Base-by-base conservation (phyloP, 1,140 invertebrate genomes). In the Drosophila willistoni region DNA sequence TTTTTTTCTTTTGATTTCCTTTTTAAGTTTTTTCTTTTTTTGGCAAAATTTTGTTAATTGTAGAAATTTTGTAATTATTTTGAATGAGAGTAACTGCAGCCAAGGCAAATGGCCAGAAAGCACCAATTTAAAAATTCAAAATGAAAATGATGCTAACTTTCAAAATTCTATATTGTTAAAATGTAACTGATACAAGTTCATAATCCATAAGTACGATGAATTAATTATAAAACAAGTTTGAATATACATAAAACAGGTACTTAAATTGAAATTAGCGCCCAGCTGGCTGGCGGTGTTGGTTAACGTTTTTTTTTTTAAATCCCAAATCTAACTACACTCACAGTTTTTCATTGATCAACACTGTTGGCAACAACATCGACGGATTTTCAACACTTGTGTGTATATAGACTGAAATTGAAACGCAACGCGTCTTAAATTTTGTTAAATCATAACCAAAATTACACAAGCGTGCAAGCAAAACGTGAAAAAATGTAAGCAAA, bases 401-500 rank as follows among this genome's bases (percentile, higher is more conserved):
- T 51, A 17, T 51, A 51, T 51, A 2, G 19, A 51, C 44, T 51
- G 44, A 51, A 51, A 51, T 22, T 19, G n/a, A 51, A 51, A 51
- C 44, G 44, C 44, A 51, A 51, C 44, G 44, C 19, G 19, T 51
- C 44, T 51, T 10, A 51, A 51, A 22, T 22, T 51, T 51, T 51
- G 44, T 51, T 51, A 51, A 51, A 51, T 51, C 7, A 51, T 19
- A 51, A 51, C 44, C 17, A 69, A 79, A 73, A 67, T 51, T 69
- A 75, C 75, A 74, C 44, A 71, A 89, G 83, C 76, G 83, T 86
- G 76, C 63, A 73, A 71, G 69, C 68, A 79, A 79, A 77, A 79
- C 79, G 80, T 83, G 66, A 75, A 57, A 64, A 83, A 87, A 87
- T 83, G 83, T 87, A 87, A 87, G 83, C 83, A 89, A 87, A 65